A percentile compares a stretch with the other conserved stretches of the same genome.
These are phyloP conservation scores for Acronicta leporina DNA, from an alignment of 2,888 invertebrate genomes.

Conservation along the genomic window DNA sequence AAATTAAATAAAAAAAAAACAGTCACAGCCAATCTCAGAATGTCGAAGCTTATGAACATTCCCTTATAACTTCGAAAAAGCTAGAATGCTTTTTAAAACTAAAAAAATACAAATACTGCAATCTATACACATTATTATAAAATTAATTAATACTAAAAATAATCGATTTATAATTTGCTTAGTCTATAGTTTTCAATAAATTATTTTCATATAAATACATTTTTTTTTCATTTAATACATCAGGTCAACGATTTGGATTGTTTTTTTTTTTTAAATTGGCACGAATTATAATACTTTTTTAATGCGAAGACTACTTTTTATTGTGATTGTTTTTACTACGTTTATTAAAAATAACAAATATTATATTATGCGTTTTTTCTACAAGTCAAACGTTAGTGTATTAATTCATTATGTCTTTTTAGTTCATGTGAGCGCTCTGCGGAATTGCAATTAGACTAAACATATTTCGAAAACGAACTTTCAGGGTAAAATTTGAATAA, in stretches of 20 bases:
- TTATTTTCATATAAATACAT: conserved; percentile 33
- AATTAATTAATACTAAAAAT: conserved; percentile 42
- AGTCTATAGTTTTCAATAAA: conserved; percentile 40
- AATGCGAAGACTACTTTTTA: conserved; percentile 27
- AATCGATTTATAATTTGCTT: conserved; percentile 52
- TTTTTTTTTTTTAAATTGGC: conserved; percentile 49
- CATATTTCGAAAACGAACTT: too few species aligned
- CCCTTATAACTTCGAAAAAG: conserved; percentile 13
- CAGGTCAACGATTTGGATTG: conserved; percentile 34
- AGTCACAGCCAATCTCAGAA: neutral
- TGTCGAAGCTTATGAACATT: neutral
- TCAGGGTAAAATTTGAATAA: neutral
- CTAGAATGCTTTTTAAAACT: conserved; percentile 16
- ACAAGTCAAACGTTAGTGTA: conserved; percentile 7
- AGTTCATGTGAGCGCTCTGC: neutral
- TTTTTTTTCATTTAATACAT: conserved; percentile 40
- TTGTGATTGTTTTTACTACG: conserved; percentile 1
- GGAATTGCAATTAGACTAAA: too few species aligned
- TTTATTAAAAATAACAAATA: conserved; percentile 35
- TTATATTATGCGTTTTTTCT: conserved; percentile 27
- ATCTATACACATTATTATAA: conserved; percentile 28
- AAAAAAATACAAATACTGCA: conserved; percentile 6
- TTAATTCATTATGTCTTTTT: conserved; percentile 3
- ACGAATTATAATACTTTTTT: conserved; percentile 56
- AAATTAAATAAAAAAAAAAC: too few species aligned